phyloP scores from a whole-genome alignment of 2,113 vertebrate genomes.

The Nothocercus nigrocapillus region DNA sequence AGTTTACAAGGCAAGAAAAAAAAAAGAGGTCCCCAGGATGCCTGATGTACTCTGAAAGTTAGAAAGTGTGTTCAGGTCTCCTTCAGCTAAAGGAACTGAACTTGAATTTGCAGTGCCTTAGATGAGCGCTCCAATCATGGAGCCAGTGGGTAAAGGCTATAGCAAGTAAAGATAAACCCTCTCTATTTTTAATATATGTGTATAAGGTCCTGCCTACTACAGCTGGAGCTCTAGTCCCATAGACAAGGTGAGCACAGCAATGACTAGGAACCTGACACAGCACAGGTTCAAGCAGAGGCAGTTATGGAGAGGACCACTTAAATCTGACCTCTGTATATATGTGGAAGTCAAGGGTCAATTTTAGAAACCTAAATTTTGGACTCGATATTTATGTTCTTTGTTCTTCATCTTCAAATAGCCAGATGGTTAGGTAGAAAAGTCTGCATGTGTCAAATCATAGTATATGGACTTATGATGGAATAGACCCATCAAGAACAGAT shows the following conservation, averaged over 20 bases:
- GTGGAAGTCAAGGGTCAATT: background rate
- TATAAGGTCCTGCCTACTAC: background rate
- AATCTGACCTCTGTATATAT: background rate
- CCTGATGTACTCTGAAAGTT: background rate
- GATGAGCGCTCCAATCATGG: background rate
- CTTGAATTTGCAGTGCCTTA: background rate
- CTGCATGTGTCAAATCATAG: background rate
- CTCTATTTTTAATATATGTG: background rate
- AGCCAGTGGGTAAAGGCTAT: background rate
- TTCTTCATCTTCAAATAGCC: background rate
- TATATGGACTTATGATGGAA: background rate
- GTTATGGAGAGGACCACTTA: background rate
- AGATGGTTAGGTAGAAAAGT: background rate
- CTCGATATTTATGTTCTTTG: background rate
- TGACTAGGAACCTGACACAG: background rate
- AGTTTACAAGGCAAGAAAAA: background rate
- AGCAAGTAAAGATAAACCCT: background rate
- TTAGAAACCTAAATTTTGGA: background rate
- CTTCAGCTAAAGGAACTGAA: background rate
- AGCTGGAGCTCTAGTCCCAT: background rate
- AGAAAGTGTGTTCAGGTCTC: background rate
- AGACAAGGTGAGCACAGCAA: background rate
- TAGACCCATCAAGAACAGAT: background rate
- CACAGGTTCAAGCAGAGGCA: background rate
- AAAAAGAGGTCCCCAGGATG: background rate